These are phyloP conservation scores for Clytia hemisphaerica DNA, from an alignment of 30 jellyfish, hydroid and myxozoan genomes.

Conservation along the genomic window DNA sequence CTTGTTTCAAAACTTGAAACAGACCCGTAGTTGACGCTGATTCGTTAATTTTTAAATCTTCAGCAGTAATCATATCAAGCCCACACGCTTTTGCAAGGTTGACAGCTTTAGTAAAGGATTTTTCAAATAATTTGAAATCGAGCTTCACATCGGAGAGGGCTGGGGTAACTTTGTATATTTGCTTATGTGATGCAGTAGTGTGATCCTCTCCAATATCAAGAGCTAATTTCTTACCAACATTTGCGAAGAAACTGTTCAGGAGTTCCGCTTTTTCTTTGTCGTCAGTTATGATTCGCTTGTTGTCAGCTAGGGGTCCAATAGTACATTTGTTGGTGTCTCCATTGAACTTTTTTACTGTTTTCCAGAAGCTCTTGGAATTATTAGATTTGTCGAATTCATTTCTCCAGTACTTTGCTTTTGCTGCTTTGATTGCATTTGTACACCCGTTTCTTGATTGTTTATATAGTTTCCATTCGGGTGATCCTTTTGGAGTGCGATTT, in stretches of 20 bases:
- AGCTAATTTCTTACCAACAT: slow-evolving; percentile 42
- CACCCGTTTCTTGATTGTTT: slow-evolving; percentile 2
- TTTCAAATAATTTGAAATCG: slow-evolving; percentile 12
- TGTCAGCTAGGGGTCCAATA: slow-evolving; percentile 35
- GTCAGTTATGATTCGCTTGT: slow-evolving; percentile 20
- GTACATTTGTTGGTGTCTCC: slow-evolving; percentile 5
- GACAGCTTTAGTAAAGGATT: slow-evolving; percentile 9
- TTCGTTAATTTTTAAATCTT: too few species aligned
- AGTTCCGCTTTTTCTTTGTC: slow-evolving; percentile 25
- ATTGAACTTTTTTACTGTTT: slow-evolving; percentile 17
- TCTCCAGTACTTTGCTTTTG: slow-evolving; percentile 48
- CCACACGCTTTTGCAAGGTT: too few species aligned
- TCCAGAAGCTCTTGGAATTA: slow-evolving; percentile 34
- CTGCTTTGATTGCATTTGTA: too few species aligned
- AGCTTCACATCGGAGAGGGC: slow-evolving; percentile 17
- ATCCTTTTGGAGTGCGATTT: slow-evolving; percentile 1
- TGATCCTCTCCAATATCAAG: too few species aligned
- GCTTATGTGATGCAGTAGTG: background rate
- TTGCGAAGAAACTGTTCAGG: slow-evolving; percentile 31
- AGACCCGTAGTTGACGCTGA: too few species aligned
- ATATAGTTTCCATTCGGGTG: slow-evolving; percentile 2
- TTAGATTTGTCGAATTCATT: slow-evolving; percentile 21
- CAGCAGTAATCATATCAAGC: too few species aligned
- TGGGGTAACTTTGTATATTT: slow-evolving; percentile 44
- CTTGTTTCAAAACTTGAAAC: too few species aligned